Conservation (phyloP, 1,140 invertebrate genomes). For the Papilio dardanus region DNA sequence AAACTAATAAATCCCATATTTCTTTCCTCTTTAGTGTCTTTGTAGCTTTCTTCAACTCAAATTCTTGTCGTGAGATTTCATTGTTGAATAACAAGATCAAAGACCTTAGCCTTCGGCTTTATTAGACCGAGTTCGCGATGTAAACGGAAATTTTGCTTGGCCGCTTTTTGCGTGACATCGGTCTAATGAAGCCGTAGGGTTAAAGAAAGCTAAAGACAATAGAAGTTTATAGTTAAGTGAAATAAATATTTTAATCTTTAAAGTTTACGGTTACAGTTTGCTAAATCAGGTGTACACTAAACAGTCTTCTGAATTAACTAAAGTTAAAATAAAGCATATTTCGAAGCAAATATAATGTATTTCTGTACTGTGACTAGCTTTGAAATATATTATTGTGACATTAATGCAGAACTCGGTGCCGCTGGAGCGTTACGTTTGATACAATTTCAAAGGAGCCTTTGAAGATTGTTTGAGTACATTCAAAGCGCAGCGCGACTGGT, state of each 20-base stretch:
- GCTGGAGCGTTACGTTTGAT: conserved; percentile 23
- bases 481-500: conserved; percentile 5
- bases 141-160: too few species aligned
- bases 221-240: too few species aligned
- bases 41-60: neutral
- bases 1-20: neutral
- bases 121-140: too few species aligned
- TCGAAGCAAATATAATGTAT: conserved; percentile 2
- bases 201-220: too few species aligned
- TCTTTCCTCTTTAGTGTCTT: neutral
- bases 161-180: too few species aligned
- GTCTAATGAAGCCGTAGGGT: too few species aligned
- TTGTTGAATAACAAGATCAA: too few species aligned
- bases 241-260: too few species aligned
- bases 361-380: conserved; percentile 5
- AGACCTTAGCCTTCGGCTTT: too few species aligned
- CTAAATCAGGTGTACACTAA: neutral
- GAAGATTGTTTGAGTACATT: conserved; percentile 32
- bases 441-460: conserved; percentile 34
- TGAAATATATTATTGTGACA: conserved; percentile 25
- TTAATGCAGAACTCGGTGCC: conserved; percentile 9
- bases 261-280: too few species aligned
- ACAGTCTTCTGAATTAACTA: neutral
- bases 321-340: neutral
- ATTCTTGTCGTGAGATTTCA: neutral